Percentiles rank a stretch among this genome's conserved stretches.
These are phyloP conservation scores for Paramormyrops kingsleyae DNA, from an alignment of 2,113 vertebrate genomes.

Conservation along the genomic window DNA sequence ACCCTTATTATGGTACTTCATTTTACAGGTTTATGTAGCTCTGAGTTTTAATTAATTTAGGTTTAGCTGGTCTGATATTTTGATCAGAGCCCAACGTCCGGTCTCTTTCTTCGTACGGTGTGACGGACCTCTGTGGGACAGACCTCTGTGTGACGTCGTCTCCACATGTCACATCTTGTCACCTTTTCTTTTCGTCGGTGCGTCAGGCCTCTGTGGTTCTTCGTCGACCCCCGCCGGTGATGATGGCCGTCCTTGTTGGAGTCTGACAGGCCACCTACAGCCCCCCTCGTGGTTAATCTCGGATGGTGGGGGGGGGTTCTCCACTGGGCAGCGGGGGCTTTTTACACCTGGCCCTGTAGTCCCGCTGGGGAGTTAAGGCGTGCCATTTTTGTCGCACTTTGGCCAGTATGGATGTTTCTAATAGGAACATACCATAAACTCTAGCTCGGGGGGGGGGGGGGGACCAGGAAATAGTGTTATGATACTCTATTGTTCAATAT, in stretches of 20 bases:
- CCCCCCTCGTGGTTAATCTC: conserved; percentile 46
- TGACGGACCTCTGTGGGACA: not conserved
- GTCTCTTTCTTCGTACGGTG: not conserved
- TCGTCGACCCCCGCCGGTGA: conserved; percentile 52
- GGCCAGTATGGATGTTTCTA: not conserved
- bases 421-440: not conserved
- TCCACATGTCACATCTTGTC: conserved; percentile 16
- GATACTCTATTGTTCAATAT: not conserved
- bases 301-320: not conserved
- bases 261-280: conserved; percentile 49
- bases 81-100: not conserved
- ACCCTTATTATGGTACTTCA: not conserved
- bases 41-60: not conserved
- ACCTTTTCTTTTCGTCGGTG: conserved; percentile 40
- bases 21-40: not conserved
- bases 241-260: conserved; percentile 48
- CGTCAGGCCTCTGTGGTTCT: conserved; percentile 51
- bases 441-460: not conserved
- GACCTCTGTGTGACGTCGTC: not conserved
- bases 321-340: not conserved
- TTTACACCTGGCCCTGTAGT: not conserved
- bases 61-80: not conserved
- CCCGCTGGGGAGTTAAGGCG: not conserved
- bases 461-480: not conserved
- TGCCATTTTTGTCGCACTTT: not conserved